These are phyloP conservation scores for Podotricha telesiphe DNA, from an alignment of 2,888 invertebrate genomes.

Conservation along the genomic window DNA sequence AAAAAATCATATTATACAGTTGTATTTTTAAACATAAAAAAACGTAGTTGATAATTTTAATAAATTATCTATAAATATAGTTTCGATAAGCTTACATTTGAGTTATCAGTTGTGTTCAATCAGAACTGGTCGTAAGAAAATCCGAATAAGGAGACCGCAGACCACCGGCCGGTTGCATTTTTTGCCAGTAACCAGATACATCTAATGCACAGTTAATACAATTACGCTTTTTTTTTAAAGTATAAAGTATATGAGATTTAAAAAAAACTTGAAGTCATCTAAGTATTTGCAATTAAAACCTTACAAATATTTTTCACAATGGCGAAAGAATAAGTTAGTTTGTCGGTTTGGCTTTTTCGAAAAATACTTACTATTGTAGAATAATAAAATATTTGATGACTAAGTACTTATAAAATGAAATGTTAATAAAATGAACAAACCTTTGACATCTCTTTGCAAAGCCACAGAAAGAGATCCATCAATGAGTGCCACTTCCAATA, in stretches of 20 bases:
- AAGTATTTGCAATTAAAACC: too few species aligned
- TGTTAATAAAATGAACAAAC: conserved; percentile 69
- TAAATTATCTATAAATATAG: background rate
- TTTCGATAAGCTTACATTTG: background rate
- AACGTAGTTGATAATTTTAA: background rate
- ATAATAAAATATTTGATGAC: too few species aligned
- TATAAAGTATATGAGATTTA: background rate
- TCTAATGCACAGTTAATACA: conserved; percentile 45
- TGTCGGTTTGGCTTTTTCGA: too few species aligned
- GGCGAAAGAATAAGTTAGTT: too few species aligned
- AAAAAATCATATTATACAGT: background rate
- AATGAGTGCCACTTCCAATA: conserved; percentile 88
- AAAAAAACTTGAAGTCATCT: conserved; percentile 8
- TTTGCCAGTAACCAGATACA: conserved; percentile 71
- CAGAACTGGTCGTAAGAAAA: conserved; percentile 61
- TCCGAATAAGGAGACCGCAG: conserved; percentile 57
- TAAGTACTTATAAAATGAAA: conserved; percentile 2
- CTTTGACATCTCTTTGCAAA: conserved; percentile 84
- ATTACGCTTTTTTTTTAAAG: conserved; percentile 32
- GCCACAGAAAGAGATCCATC: conserved; percentile 79
- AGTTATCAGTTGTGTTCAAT: background rate
- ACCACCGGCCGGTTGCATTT: conserved; percentile 57
- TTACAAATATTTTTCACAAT: too few species aligned
- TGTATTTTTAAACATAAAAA: background rate
- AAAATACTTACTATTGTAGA: too few species aligned